Conservation (phyloP, 2,113 vertebrate species). For the Pseudois nayaur region DNA sequence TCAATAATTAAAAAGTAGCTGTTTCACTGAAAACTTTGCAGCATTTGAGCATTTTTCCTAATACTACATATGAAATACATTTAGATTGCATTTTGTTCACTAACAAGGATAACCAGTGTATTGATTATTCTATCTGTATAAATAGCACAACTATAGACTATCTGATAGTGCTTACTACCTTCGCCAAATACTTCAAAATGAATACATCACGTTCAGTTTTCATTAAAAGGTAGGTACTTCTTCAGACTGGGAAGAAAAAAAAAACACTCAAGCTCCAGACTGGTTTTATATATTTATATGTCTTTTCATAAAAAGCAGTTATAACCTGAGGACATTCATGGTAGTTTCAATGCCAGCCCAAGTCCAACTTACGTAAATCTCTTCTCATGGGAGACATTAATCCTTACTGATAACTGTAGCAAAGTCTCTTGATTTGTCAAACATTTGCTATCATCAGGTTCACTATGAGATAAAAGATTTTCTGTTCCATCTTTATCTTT, state of each 20-base stretch:
- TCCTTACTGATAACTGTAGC: not conserved
- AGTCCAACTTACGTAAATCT: not conserved
- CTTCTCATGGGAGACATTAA: not conserved
- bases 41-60: not conserved
- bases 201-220: not conserved
- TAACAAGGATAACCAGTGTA: not conserved
- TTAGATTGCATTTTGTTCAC: not conserved
- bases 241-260: not conserved
- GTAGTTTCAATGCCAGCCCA: not conserved
- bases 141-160: not conserved
- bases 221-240: not conserved
- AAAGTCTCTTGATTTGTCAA: not conserved
- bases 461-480: not conserved
- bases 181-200: not conserved
- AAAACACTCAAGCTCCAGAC: not conserved
- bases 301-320: not conserved
- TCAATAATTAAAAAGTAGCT: conserved; percentile 45
- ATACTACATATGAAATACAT: not conserved
- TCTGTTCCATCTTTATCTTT: not conserved
- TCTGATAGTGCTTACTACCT: not conserved
- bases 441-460: not conserved
- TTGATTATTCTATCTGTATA: not conserved
- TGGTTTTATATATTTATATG: conserved; percentile 53
- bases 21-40: not conserved
- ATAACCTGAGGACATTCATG: not conserved